Evolutionary conservation across 2,888 invertebrate genomes (phyloP).

Genomic region (Arenicola marina): DNA sequence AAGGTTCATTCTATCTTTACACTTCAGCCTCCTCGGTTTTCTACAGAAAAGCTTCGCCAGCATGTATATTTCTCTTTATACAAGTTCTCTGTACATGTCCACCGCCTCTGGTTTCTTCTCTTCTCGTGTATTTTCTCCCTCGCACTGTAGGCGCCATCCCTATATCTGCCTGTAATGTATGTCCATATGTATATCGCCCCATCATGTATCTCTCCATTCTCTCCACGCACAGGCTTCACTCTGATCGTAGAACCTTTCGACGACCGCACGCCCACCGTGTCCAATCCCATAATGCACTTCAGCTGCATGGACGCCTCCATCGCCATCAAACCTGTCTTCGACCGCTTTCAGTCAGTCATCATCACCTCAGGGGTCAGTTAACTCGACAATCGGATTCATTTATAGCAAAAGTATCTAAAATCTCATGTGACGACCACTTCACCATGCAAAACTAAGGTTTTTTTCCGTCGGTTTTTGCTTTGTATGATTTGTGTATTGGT

Average conservation of each 20-base stretch:
- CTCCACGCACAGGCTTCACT: constrained; percentile 78
- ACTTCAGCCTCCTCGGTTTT: too few species aligned
- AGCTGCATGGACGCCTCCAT: constrained; percentile 98
- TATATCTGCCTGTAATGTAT: too few species aligned
- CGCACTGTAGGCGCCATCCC: too few species aligned
- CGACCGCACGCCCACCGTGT: constrained; percentile 67
- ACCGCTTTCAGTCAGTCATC: constrained; percentile 94
- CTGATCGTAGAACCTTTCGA: constrained; percentile 98
- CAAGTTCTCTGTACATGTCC: too few species aligned
- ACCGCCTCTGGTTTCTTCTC: too few species aligned
- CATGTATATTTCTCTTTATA: too few species aligned
- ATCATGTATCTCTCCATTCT: background rate
- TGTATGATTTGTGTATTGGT: background rate
- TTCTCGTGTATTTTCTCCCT: too few species aligned
- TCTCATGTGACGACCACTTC: background rate
- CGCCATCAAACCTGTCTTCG: constrained; percentile 95
- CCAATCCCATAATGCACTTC: constrained; percentile 65
- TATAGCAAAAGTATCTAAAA: background rate
- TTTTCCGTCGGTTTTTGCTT: background rate
- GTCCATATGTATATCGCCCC: too few species aligned
- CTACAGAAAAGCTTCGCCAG: too few species aligned
- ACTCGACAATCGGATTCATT: background rate
- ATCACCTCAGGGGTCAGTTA: constrained; percentile 86
- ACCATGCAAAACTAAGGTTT: background rate
- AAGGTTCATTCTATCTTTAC: too few species aligned